Conservation (phyloP, 2,888 invertebrate species). For the Cepaea hortensis region DNA sequence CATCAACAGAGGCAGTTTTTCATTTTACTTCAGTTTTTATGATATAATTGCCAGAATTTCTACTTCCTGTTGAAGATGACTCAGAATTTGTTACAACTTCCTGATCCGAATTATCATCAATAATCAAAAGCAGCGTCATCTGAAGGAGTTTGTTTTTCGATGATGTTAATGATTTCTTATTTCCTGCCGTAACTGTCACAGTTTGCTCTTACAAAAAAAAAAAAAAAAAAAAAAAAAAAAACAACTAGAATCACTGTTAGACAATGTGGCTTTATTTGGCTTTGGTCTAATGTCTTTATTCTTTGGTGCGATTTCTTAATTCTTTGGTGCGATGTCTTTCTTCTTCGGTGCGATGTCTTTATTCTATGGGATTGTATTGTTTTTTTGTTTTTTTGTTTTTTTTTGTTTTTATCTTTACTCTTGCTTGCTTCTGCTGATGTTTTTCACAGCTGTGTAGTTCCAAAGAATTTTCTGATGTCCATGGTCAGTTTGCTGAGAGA, state of each 20-base stretch:
- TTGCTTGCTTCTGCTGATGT: constrained; percentile 5
- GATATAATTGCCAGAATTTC: background rate
- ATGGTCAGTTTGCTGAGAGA: too few species aligned
- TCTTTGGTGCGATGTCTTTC: too few species aligned
- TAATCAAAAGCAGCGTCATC: background rate
- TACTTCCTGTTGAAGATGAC: background rate
- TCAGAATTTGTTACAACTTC: constrained; percentile 28
- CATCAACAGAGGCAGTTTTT: too few species aligned
- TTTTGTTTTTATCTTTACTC: background rate
- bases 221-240: background rate
- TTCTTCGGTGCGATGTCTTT: too few species aligned
- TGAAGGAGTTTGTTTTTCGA: background rate
- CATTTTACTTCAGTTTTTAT: background rate
- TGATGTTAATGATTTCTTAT: background rate
- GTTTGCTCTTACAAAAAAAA: background rate
- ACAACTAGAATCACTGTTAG: background rate
- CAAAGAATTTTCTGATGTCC: constrained; percentile 53
- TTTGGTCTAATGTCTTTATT: background rate
- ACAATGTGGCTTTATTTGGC: background rate
- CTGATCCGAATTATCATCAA: constrained; percentile 38
- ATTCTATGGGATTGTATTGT: too few species aligned
- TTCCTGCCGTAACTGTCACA: background rate
- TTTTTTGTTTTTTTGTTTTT: too few species aligned
- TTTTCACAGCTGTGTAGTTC: background rate
- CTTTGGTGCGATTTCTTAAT: too few species aligned